phyloP scores from a whole-genome alignment of 2,797 vertebrate genomes.

The Enteromius viviparus region DNA sequence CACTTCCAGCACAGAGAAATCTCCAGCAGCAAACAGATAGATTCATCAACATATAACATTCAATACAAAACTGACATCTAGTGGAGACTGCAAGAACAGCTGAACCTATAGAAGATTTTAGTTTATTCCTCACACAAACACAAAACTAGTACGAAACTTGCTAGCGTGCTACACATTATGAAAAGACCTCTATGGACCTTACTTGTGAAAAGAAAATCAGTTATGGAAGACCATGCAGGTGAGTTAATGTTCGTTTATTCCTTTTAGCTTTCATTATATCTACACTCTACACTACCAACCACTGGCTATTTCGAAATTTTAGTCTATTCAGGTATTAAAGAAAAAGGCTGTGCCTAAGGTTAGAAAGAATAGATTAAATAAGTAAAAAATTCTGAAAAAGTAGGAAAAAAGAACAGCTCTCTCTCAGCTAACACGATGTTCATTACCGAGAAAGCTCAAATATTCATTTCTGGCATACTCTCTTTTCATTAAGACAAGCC shows the following conservation, averaged over 20 bases:
- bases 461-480: constrained; percentile 76
- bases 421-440: constrained; percentile 71
- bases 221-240: background rate
- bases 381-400: constrained; percentile 72
- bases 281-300: constrained; percentile 39
- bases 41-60: background rate
- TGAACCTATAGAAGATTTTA: background rate
- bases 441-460: constrained; percentile 75
- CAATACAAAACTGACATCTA: constrained; percentile 46
- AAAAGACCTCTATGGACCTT: background rate
- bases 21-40: background rate
- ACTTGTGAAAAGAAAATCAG: background rate
- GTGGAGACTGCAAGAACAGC: constrained; percentile 29
- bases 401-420: constrained; percentile 64
- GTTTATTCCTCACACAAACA: background rate
- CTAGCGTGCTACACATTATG: background rate
- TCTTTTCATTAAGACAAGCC: constrained; percentile 81
- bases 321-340: constrained; percentile 56
- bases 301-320: background rate
- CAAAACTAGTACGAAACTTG: background rate
- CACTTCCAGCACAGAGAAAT: background rate
- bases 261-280: constrained; percentile 13
- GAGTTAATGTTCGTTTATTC: background rate
- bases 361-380: constrained; percentile 70
- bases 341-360: constrained; percentile 64